These are phyloP conservation scores for Heliocidaris tuberculata DNA, from an alignment of 35 echinoderm and acorn worm genomes.

Conservation along the genomic window DNA sequence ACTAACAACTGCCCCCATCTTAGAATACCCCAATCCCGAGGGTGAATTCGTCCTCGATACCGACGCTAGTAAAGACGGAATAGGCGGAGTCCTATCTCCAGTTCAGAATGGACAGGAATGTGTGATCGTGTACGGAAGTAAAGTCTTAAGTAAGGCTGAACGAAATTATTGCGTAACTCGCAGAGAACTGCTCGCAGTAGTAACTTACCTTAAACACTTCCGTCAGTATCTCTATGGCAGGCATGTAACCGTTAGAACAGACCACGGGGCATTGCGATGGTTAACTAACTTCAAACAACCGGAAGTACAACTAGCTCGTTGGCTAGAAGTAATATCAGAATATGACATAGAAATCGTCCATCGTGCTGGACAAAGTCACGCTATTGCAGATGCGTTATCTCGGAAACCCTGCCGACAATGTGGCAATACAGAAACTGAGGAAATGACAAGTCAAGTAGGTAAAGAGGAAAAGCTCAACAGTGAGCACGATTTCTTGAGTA, in stretches of 20 bases:
- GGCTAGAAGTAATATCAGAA: constrained; percentile 57
- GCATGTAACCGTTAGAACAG: constrained; percentile 51
- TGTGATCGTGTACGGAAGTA: constrained; percentile 59
- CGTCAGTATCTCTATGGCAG: constrained; percentile 67
- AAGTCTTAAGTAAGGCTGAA: constrained; percentile 58
- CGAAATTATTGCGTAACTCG: constrained; percentile 70
- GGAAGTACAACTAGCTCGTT: constrained; percentile 66
- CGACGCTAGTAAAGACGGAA: constrained; percentile 63
- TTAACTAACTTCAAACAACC: constrained; percentile 69
- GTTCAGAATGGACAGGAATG: constrained; percentile 61
- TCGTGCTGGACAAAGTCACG: constrained; percentile 49
- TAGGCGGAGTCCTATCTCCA: constrained; percentile 67
- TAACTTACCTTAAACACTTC: constrained; percentile 62
- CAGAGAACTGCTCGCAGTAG: constrained; percentile 71
- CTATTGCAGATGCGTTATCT: constrained; percentile 70
- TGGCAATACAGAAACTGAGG: neutral
- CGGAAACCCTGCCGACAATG: constrained; percentile 45
- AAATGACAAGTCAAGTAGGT: neutral
- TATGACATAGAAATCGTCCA: constrained; percentile 71
- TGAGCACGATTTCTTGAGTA: too few species aligned
- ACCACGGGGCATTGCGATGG: constrained; percentile 66
- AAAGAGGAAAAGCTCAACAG: neutral
- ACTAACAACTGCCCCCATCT: constrained; percentile 44
- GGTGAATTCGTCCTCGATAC: constrained; percentile 57
- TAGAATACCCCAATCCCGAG: constrained; percentile 54